These are phyloP conservation scores for Erythrocercus mccallii DNA, from an alignment of 2,113 vertebrate species.

Conservation along the genomic window DNA sequence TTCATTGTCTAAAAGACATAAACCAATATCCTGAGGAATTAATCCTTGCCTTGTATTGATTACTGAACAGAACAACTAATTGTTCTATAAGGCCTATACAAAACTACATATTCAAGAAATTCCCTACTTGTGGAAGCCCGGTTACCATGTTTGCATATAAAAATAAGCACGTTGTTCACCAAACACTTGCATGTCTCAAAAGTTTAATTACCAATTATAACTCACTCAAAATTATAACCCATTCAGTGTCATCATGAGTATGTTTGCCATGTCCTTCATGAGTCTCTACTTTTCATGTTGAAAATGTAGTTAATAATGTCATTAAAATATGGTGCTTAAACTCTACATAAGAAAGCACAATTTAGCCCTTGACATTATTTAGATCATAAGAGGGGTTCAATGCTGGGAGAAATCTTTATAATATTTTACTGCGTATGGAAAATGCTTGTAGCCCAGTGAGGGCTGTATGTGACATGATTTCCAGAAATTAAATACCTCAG, in stretches of 20 bases:
- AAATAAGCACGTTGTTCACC: background rate
- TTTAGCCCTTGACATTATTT: background rate
- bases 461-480: background rate
- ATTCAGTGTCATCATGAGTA: fast-evolving
- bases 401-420: background rate
- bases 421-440: constrained; percentile 7
- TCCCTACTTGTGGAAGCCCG: background rate
- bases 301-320: background rate
- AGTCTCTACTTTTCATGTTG: background rate
- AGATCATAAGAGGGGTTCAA: background rate
- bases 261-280: background rate
- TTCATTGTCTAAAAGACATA: background rate
- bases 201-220: background rate
- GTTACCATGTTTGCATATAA: background rate
- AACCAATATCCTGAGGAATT: background rate
- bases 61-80: background rate
- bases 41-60: background rate
- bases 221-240: background rate
- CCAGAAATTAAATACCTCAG: background rate
- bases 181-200: background rate
- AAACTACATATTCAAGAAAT: background rate
- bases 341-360: background rate
- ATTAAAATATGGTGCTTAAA: background rate
- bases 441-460: background rate
- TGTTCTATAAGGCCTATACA: background rate